These are phyloP conservation scores for Tetragnatha montana DNA, from an alignment of 2,888 invertebrate genomes.

Conservation along the genomic window DNA sequence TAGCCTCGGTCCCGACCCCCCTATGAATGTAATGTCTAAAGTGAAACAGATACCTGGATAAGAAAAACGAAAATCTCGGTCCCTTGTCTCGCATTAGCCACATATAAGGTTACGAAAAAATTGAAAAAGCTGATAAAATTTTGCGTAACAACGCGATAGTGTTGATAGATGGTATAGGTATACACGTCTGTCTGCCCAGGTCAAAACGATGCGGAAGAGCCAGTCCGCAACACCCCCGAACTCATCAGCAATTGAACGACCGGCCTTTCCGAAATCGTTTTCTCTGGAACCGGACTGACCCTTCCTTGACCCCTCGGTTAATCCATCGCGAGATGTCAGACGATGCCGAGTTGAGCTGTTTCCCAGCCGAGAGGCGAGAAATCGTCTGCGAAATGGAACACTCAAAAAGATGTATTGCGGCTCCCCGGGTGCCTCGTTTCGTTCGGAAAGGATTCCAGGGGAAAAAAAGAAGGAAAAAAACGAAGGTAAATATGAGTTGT, in stretches of 20 bases:
- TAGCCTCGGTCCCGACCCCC: too few relatives aligned
- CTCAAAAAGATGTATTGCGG: conserved; percentile 18
- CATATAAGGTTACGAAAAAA: too few relatives aligned
- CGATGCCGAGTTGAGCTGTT: conserved; percentile 10
- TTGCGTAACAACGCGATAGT: background rate
- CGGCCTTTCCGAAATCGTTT: too few relatives aligned
- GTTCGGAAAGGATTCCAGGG: background rate
- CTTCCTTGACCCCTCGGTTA: conserved; percentile 35
- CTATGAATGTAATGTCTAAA: too few relatives aligned
- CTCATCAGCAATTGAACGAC: background rate
- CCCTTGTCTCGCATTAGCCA: too few relatives aligned
- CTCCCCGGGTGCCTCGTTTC: background rate
- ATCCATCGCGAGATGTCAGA: conserved; percentile 37
- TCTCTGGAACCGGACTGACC: background rate
- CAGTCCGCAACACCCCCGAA: background rate
- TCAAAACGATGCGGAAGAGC: background rate
- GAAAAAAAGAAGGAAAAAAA: background rate
- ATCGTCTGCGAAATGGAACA: conserved; percentile 14
- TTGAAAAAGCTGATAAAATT: too few relatives aligned
- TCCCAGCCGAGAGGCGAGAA: conserved; percentile 10
- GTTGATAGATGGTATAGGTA: background rate
- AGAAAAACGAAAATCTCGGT: too few relatives aligned
- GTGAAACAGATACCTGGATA: too few relatives aligned
- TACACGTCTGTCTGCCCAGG: background rate
- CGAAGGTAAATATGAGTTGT: background rate